Evolutionary conservation across 1,140 invertebrate species (phyloP).

Genomic region (Pogonus chalceus): DNA sequence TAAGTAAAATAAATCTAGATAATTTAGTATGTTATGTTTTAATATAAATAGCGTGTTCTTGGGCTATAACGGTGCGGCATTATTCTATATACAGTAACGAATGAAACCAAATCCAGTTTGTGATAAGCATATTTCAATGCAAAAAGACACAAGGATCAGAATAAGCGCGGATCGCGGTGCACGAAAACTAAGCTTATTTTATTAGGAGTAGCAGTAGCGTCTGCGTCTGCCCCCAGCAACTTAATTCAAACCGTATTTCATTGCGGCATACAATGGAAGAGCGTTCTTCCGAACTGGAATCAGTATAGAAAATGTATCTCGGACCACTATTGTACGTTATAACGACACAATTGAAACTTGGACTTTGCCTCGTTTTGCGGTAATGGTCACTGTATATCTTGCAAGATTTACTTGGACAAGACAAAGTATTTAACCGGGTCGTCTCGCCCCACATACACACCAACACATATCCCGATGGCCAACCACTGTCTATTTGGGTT

Average conservation of each 20-base stretch:
- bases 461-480: too few species aligned
- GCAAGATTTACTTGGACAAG: conserved; percentile 4
- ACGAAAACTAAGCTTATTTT: conserved; percentile 21
- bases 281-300: not conserved
- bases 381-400: conserved; percentile 6
- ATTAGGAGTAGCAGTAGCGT: conserved; percentile 13
- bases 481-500: too few species aligned
- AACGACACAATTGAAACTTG: conserved; percentile 1
- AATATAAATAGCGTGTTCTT: too few species aligned
- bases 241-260: conserved; percentile 17
- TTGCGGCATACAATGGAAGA: not conserved
- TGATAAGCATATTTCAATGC: not conserved
- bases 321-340: not conserved
- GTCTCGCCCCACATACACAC: too few species aligned
- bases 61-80: too few species aligned
- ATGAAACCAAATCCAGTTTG: not conserved
- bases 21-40: too few species aligned
- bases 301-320: conserved; percentile 2
- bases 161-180: not conserved
- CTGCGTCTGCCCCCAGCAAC: conserved; percentile 11
- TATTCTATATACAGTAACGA: too few species aligned
- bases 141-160: not conserved
- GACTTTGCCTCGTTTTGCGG: not conserved
- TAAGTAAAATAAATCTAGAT: too few species aligned
- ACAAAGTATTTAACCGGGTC: not conserved